Conservation (phyloP, 53 echinoderm and acorn worm genomes). For the Hippasteria phrygiana region DNA sequence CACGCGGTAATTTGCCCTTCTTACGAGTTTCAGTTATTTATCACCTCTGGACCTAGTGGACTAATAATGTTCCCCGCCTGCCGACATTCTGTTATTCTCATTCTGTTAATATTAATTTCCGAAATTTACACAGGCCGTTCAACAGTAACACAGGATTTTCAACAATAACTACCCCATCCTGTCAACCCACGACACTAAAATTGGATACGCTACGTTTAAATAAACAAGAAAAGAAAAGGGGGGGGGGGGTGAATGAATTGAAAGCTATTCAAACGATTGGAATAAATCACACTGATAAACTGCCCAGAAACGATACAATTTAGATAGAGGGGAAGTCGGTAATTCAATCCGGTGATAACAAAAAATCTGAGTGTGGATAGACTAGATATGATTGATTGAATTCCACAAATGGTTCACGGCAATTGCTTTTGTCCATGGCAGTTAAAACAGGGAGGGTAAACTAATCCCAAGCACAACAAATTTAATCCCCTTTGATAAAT, state of each 20-base stretch:
- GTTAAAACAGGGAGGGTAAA: not conserved
- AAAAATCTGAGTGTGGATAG: not conserved
- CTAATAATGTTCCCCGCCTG: not conserved
- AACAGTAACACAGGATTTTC: slow-evolving; percentile 14
- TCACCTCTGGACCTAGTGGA: not conserved
- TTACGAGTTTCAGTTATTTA: slow-evolving; percentile 15
- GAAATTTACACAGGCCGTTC: slow-evolving; percentile 25
- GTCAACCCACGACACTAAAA: not conserved
- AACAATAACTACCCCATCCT: not conserved
- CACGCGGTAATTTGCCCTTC: not conserved
- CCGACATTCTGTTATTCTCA: slow-evolving; percentile 8
- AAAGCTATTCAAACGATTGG: not conserved
- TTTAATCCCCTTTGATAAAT: not conserved
- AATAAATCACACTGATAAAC: slow-evolving; percentile 18
- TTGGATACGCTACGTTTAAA: slow-evolving; percentile 27
- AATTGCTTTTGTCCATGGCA: not conserved
- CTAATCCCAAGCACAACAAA: not conserved
- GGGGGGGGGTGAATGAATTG: not conserved
- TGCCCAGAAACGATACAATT: slow-evolving; percentile 35
- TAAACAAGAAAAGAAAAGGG: slow-evolving; percentile 1
- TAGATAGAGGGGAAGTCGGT: not conserved
- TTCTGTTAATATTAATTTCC: slow-evolving; percentile 55
- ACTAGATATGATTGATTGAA: slow-evolving; percentile 10
- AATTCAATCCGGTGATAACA: not conserved
- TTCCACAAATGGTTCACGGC: slow-evolving; percentile 20